Conservation (phyloP, 2,797 vertebrate genomes). For the Myioborus miniatus region DNA sequence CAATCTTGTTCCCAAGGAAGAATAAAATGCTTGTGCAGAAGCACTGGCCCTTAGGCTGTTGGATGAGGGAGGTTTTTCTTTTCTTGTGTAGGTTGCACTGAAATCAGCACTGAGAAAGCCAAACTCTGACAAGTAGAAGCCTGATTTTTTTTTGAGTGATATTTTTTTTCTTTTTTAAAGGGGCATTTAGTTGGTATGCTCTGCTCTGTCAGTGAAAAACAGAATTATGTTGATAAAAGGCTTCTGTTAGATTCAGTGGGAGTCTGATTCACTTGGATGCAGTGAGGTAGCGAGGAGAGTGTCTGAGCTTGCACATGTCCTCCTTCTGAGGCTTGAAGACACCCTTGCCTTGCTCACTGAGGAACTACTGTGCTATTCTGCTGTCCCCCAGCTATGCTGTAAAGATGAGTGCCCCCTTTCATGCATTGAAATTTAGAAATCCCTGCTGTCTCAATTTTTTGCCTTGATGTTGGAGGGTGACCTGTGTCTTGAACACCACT, state of each 20-base stretch:
- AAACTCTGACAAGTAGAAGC: not conserved
- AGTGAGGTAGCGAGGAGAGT: not conserved
- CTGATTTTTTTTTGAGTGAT: fast-evolving
- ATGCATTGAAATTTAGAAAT: not conserved
- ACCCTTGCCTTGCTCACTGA: not conserved
- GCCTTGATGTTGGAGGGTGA: not conserved
- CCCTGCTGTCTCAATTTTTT: not conserved
- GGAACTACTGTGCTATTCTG: not conserved
- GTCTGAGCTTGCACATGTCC: not conserved
- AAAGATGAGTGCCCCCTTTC: not conserved
- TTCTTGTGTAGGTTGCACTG: not conserved
- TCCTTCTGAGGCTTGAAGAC: not conserved
- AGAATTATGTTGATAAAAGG: not conserved
- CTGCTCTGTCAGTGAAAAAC: not conserved
- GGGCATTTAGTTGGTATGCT: not conserved
- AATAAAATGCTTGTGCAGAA: conserved; percentile 8
- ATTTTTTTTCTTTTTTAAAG: not conserved
- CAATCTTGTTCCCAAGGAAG: not conserved
- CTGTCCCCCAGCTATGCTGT: not conserved
- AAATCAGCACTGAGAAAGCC: not conserved
- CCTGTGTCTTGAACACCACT: not conserved
- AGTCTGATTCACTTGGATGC: not conserved
- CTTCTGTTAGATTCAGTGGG: not conserved
- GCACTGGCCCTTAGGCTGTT: not conserved
- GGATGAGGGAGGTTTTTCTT: not conserved